Conservation (phyloP, 2,113 vertebrate genomes). For the Furnarius figulus region DNA sequence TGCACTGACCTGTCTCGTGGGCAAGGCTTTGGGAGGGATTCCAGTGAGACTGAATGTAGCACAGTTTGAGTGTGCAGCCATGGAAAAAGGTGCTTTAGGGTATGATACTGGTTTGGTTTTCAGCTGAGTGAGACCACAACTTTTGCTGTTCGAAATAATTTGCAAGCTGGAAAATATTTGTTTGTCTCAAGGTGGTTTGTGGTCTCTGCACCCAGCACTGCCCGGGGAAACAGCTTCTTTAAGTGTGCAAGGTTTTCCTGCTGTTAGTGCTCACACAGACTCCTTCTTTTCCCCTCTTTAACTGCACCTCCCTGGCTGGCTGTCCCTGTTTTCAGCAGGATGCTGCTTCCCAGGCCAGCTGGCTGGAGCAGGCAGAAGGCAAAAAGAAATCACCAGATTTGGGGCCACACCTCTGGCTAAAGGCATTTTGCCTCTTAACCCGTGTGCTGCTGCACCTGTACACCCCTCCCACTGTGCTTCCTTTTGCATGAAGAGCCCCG, state of each 20-base stretch:
- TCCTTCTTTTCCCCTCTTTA: background rate
- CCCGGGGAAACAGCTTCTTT: background rate
- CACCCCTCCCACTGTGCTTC: rapidly evolving
- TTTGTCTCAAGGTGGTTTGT: background rate
- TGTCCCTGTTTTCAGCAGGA: background rate
- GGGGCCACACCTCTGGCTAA: background rate
- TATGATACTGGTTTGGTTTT: background rate
- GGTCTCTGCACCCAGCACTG: background rate
- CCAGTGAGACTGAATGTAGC: background rate
- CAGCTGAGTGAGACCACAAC: background rate
- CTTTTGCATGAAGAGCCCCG: background rate
- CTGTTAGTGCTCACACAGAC: background rate
- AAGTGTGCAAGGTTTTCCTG: background rate
- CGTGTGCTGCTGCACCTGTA: background rate
- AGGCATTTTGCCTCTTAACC: background rate
- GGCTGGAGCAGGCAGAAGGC: background rate
- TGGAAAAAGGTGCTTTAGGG: background rate
- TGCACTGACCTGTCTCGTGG: background rate
- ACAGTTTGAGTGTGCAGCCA: background rate
- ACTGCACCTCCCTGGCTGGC: background rate
- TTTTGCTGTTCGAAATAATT: background rate
- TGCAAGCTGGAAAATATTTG: background rate
- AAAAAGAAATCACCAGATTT: background rate
- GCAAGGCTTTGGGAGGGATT: background rate
- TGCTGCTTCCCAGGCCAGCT: background rate